Percentiles rank a stretch among this genome's conserved stretches.
These are phyloP conservation scores for Meleagris gallopavo DNA, from an alignment of 2,113 vertebrate genomes.

Conservation along the genomic window DNA sequence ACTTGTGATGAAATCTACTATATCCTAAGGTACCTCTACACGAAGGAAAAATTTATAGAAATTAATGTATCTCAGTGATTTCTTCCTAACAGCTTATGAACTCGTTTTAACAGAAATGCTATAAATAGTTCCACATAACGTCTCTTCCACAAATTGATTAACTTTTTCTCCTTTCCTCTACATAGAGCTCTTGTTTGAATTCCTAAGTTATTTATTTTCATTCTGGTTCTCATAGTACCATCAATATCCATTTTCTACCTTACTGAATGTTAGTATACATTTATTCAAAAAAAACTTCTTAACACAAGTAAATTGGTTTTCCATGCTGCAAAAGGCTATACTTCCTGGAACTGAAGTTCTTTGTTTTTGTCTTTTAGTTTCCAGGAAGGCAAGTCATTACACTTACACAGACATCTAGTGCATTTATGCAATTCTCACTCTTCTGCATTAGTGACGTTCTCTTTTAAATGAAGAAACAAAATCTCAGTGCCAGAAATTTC, in stretches of 20 bases:
- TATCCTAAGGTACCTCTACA: not conserved
- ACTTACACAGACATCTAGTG: rapidly evolving
- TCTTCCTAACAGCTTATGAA: not conserved
- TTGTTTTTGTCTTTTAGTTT: conserved; percentile 18
- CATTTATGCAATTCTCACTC: not conserved
- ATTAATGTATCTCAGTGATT: not conserved
- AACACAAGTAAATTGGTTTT: conserved; percentile 5
- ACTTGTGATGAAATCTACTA: not conserved
- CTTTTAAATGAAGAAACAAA: not conserved
- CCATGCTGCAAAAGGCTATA: not conserved
- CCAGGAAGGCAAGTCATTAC: conserved; percentile 1
- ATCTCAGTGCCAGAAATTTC: not conserved
- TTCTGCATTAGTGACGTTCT: not conserved
- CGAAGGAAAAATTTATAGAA: not conserved
- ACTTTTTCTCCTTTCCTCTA: not conserved
- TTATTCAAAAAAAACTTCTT: not conserved
- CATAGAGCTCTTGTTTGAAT: not conserved
- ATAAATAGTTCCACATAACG: not conserved
- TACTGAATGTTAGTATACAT: not conserved
- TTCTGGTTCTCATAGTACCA: not conserved
- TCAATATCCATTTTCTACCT: not conserved
- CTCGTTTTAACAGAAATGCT: not conserved
- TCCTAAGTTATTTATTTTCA: not conserved
- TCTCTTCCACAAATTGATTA: not conserved
- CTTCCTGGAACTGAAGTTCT: conserved; percentile 32